phyloP scores from a whole-genome alignment of 2,888 invertebrate species.

The Scelioninae gen. 2 region DNA sequence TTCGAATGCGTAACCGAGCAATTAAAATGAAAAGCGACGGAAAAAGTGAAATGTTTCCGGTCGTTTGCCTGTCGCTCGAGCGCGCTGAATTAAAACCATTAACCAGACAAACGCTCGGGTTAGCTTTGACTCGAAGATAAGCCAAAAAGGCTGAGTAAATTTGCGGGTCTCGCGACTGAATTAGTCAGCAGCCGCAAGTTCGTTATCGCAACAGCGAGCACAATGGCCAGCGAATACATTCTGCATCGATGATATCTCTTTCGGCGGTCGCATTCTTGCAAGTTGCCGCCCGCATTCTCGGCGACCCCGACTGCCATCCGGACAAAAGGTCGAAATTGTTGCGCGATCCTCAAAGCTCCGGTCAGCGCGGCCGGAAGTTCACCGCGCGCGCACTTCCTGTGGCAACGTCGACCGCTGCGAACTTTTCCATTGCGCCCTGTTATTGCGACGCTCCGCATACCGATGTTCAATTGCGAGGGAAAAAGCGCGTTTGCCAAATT shows the following conservation, averaged over 20 bases:
- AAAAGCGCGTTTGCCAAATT: constrained; percentile 1
- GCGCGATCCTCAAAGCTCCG: constrained; percentile 51
- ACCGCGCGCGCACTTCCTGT: no score
- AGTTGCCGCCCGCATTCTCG: constrained; percentile 65
- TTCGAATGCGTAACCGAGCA: no score
- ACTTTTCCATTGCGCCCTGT: no score
- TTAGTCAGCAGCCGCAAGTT: constrained; percentile 49
- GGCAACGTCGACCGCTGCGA: no score
- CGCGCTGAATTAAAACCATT: no score
- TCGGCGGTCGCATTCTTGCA: constrained; percentile 64
- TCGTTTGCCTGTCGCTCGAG: no score
- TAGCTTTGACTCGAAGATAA: constrained; percentile 47
- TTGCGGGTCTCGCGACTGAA: constrained; percentile 51
- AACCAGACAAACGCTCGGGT: constrained; percentile 33
- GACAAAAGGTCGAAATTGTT: constrained; percentile 56
- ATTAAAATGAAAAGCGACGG: no score
- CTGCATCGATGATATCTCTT: constrained; percentile 53
- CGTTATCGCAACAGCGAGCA: constrained; percentile 42
- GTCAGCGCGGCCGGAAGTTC: constrained; percentile 42
- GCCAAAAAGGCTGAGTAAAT: constrained; percentile 48
- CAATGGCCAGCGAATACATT: constrained; percentile 45
- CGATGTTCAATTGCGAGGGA: constrained; percentile 26
- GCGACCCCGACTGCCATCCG: constrained; percentile 66
- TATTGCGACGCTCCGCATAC: constrained; percentile 20
- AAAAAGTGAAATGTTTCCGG: no score